Conservation (phyloP, 2,113 vertebrate genomes). For the Progne subis region DNA sequence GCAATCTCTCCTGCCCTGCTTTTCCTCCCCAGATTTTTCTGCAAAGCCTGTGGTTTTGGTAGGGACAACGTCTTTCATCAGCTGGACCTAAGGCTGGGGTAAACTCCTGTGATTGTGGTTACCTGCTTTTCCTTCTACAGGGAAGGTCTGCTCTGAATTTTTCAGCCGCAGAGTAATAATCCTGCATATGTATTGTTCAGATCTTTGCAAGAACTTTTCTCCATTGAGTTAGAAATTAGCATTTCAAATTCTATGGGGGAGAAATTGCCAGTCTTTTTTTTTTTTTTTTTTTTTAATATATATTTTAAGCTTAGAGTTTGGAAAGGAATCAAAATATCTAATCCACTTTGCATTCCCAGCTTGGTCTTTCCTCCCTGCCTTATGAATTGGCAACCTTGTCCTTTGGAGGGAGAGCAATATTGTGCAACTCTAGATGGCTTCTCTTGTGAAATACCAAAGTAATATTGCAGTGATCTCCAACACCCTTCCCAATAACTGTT, state of each 20-base stretch:
- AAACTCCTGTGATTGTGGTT: neutral
- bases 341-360: slow-evolving; percentile 7
- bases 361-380: neutral
- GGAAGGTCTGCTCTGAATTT: neutral
- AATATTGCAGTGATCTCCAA: neutral
- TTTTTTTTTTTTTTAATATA: neutral
- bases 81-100: neutral
- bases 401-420: neutral
- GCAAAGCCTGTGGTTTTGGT: neutral
- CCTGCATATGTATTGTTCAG: neutral
- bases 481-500: neutral
- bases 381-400: slow-evolving; percentile 17
- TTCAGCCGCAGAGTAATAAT: neutral
- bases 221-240: slow-evolving; percentile 36
- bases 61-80: neutral
- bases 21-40: neutral
- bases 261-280: slow-evolving; percentile 25
- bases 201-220: slow-evolving; percentile 10
- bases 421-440: neutral
- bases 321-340: slow-evolving; percentile 27
- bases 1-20: neutral
- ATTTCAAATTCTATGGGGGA: slow-evolving; percentile 43
- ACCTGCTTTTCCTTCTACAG: neutral
- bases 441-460: neutral
- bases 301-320: slow-evolving; percentile 48